A percentile compares a stretch with the other conserved stretches of the same genome.
phyloP scores from a whole-genome alignment of 2,113 vertebrate species.

The Craseonycteris thonglongyai region DNA sequence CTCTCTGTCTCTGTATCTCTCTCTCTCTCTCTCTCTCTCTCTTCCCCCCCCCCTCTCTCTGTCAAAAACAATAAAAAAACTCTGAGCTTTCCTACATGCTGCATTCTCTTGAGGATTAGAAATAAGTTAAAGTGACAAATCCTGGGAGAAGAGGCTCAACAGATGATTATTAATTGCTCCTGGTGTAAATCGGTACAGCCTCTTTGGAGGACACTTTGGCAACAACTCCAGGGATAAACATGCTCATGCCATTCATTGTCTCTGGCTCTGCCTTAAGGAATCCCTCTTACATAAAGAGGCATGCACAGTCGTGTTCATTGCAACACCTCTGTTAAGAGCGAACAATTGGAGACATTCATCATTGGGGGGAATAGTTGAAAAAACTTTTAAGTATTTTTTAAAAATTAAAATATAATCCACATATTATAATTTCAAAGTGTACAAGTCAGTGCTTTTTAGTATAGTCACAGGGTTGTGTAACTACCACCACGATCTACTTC shows the following conservation, averaged over 20 bases:
- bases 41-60: too few species aligned
- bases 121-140: not conserved
- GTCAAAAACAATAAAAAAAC: too few species aligned
- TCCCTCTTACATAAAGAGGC: not conserved
- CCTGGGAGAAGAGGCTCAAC: not conserved
- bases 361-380: not conserved
- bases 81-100: not conserved
- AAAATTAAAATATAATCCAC: not conserved
- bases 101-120: not conserved
- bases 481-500: not conserved
- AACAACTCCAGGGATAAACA: not conserved
- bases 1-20: too few species aligned
- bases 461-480: not conserved
- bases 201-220: not conserved
- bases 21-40: too few species aligned
- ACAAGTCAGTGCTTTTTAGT: not conserved
- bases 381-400: too few species aligned
- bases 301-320: not conserved
- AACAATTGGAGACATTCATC: not conserved
- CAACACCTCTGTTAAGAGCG: not conserved
- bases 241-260: not conserved
- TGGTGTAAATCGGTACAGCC: too few species aligned
- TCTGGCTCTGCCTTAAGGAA: not conserved
- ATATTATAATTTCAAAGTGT: not conserved
- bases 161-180: not conserved